phyloP scores from a whole-genome alignment of 2,888 invertebrate species.

The Diadegma fenestrale region DNA sequence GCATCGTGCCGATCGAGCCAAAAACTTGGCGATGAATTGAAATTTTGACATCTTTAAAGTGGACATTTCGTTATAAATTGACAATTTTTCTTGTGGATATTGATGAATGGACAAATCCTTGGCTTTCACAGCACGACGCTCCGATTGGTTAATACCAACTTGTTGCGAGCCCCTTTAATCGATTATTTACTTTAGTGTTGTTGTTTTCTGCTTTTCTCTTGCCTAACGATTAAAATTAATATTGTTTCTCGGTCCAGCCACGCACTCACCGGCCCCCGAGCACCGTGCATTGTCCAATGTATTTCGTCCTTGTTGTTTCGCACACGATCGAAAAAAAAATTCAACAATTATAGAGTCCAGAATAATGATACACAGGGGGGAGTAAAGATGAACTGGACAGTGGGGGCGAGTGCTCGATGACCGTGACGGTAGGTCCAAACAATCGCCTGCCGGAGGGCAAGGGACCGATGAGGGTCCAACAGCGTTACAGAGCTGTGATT shows the following conservation, averaged over 20 bases:
- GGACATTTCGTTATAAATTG: neutral
- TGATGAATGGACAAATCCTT: slow-evolving; percentile 44
- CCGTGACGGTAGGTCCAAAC: slow-evolving; percentile 85
- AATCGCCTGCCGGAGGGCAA: slow-evolving; percentile 85
- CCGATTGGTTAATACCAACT: slow-evolving; percentile 67
- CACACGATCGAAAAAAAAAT: neutral
- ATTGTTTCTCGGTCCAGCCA: slow-evolving; percentile 85
- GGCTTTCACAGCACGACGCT: slow-evolving; percentile 59
- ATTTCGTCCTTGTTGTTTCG: slow-evolving; percentile 8
- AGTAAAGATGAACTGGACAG: slow-evolving; percentile 41
- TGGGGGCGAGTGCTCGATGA: slow-evolving; percentile 71
- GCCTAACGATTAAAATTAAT: slow-evolving; percentile 72
- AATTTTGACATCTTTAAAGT: neutral
- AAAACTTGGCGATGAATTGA: neutral
- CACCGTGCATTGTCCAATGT: slow-evolving; percentile 57
- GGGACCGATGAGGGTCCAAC: slow-evolving; percentile 85
- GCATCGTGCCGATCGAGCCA: slow-evolving; percentile 75
- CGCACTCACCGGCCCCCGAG: slow-evolving; percentile 79
- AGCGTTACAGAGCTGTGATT: slow-evolving; percentile 85
- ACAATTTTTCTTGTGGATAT: neutral
- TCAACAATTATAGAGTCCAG: neutral
- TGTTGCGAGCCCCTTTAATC: slow-evolving; percentile 61
- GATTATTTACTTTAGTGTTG: slow-evolving; percentile 35
- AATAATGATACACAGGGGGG: neutral
- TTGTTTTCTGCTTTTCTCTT: slow-evolving; percentile 28